Conservation (phyloP, 2,113 vertebrate species). For the Scopus umbretta region DNA sequence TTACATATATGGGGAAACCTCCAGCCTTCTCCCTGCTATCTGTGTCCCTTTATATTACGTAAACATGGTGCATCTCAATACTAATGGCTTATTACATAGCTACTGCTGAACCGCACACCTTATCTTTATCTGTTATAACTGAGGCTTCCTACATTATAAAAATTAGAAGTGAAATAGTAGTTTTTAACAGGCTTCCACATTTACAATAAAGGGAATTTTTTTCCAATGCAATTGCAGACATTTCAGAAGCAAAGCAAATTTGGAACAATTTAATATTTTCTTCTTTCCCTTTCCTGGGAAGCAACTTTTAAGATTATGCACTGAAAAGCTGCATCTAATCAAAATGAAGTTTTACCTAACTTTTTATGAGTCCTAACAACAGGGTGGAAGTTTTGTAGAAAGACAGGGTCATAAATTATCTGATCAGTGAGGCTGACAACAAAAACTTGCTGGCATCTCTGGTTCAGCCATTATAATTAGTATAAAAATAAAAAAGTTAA, state of each 20-base stretch:
- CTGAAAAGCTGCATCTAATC: not conserved
- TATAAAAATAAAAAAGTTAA: not conserved
- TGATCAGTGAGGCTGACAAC: not conserved
- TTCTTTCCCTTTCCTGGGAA: not conserved
- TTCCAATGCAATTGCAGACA: not conserved
- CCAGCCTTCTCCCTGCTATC: not conserved
- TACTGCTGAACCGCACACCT: not conserved
- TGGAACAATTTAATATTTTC: not conserved
- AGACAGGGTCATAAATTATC: not conserved
- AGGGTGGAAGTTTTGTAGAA: not conserved
- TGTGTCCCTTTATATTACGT: not conserved
- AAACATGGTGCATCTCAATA: not conserved
- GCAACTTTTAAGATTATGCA: not conserved
- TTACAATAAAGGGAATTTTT: not conserved
- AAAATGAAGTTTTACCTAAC: not conserved
- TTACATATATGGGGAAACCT: not conserved
- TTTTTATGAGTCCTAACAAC: not conserved
- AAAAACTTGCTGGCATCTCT: not conserved
- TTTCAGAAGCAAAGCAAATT: not conserved
- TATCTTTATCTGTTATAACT: not conserved
- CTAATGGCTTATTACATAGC: not conserved
- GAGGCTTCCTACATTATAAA: not conserved
- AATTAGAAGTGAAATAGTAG: not conserved
- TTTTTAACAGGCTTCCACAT: not conserved
- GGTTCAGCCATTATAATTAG: not conserved